Base-by-base conservation (phyloP, 2,888 invertebrate genomes). In the Tachina lurida region DNA sequence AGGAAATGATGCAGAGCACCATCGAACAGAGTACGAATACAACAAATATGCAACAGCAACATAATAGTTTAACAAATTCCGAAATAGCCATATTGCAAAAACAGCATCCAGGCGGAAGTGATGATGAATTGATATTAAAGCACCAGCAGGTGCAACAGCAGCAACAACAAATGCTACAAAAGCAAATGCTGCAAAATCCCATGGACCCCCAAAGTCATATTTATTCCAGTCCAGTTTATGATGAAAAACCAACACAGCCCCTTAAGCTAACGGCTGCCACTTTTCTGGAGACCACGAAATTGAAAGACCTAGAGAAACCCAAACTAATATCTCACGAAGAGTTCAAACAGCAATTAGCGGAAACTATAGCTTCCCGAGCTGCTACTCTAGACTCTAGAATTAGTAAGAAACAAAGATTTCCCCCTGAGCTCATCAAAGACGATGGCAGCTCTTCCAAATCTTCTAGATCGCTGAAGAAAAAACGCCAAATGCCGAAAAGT, bases 141-240 rank as follows among this genome's bases (percentile, higher is more conserved):
- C 87, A 84, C n/a, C 86, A 84, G 52, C 85, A 60, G 45, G 43
- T 77, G 56, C 75, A 79, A 43, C 87, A 88, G 49, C 77, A 79
- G 62, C 84, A 82, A 19, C 77, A 85, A 65, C 89, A 88, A 68
- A 78, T 87, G 19, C 88, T 87, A 9, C 89, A 88, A 56, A 88
- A 87, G n/a, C 89, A 88, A 68, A 78, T 87, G 19, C 88, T 87
- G 10, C 89, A 88, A 56, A 88, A 87, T 12, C 84, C 82, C 1
- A 78, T 87, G 70, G 92, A 92, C 88, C 89, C 90, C 78, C 92
- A 92, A 85, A 92, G 91, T 90, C 93, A 92, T 83, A 92, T 92
- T 65, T 92, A 92, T 84, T 92, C 92, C 70, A 93, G 91, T 90
- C 92, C 93, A 47, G 92, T 93, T 10, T 92, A 92, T 65, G 90